Evolutionary conservation across 2,797 vertebrate genomes (phyloP).

Genomic region (Peromyscus melanophrys): DNA sequence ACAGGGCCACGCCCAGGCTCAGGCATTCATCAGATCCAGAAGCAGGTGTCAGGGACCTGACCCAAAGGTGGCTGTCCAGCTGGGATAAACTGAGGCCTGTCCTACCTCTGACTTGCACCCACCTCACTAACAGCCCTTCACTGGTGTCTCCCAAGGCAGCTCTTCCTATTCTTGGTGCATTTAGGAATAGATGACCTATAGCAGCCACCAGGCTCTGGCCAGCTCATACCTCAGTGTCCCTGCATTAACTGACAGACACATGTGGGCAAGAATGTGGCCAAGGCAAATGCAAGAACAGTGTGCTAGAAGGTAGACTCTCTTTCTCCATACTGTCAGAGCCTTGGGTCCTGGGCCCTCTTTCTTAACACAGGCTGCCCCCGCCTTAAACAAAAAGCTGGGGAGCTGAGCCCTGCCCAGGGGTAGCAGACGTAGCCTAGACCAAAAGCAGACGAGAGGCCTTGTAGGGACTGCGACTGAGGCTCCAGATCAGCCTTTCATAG

Average conservation of each 20-base stretch:
- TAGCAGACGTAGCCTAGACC: not conserved
- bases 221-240: not conserved
- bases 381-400: not conserved
- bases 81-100: not conserved
- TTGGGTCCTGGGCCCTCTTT: not conserved
- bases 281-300: not conserved
- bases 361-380: not conserved
- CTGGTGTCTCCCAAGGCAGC: not conserved
- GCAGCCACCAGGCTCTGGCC: not conserved
- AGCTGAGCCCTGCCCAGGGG: not conserved
- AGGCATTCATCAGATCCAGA: not conserved
- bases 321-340: too few species aligned
- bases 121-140: not conserved
- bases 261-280: not conserved
- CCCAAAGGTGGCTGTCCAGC: not conserved
- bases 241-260: not conserved
- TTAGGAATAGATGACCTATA: not conserved
- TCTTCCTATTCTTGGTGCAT: too few species aligned
- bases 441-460: not conserved
- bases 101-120: not conserved
- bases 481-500: not conserved
- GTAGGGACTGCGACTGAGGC: not conserved
- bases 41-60: not conserved
- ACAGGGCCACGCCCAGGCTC: not conserved
- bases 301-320: accelerated